phyloP scores from a whole-genome alignment of 1,140 invertebrate species.

The Trypoxylus dichotomus region DNA sequence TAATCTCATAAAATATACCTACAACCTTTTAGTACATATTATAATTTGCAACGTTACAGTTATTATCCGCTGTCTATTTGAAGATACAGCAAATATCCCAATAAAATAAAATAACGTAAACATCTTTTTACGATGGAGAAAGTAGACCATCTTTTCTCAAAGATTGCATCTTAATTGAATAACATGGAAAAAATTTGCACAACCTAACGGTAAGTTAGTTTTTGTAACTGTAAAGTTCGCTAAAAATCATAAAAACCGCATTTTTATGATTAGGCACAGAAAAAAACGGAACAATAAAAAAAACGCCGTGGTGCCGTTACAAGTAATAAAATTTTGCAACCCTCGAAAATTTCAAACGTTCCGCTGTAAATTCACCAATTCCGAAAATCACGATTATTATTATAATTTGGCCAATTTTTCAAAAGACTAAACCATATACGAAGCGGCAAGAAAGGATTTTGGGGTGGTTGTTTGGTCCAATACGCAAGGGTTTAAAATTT shows the following conservation, averaged over 20 bases:
- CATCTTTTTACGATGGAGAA: no score
- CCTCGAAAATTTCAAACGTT: not conserved
- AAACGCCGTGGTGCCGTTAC: not conserved
- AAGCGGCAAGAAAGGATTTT: not conserved
- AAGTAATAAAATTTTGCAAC: not conserved
- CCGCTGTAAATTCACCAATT: not conserved
- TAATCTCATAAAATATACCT: no score
- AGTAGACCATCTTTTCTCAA: no score
- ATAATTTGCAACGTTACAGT: no score
- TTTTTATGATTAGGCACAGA: not conserved
- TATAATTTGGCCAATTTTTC: not conserved
- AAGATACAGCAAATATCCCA: no score
- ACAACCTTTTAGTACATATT: no score
- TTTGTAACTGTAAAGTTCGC: not conserved
- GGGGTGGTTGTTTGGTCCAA: not conserved
- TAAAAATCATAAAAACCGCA: not conserved
- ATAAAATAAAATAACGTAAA: no score
- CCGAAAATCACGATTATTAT: not conserved
- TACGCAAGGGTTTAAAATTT: not conserved
- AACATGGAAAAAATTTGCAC: not conserved
- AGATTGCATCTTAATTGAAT: no score
- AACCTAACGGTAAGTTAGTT: not conserved
- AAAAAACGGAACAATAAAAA: not conserved
- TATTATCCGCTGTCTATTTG: no score
- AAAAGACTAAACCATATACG: not conserved